Evolutionary conservation across 2,797 vertebrate genomes (phyloP).

Genomic region (Chlorospingus flavigularis): DNA sequence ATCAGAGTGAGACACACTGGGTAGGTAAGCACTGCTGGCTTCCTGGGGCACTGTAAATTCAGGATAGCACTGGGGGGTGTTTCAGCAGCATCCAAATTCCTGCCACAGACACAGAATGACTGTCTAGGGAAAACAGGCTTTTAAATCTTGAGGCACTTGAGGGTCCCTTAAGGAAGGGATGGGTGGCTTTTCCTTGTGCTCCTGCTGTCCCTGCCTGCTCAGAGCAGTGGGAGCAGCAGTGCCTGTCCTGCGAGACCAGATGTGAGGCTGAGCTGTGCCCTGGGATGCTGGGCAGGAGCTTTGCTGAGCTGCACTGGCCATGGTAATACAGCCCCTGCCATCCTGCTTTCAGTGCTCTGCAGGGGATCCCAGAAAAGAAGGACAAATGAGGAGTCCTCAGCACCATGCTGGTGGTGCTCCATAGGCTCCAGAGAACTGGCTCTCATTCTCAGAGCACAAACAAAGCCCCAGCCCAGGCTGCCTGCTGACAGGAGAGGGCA

Average conservation of each 20-base stretch:
- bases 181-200: neutral
- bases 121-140: neutral
- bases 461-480: neutral
- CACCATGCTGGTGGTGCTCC: rapidly evolving
- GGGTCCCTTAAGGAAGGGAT: rapidly evolving
- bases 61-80: neutral
- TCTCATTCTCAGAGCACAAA: neutral
- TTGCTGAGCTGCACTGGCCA: neutral
- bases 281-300: neutral
- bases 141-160: neutral
- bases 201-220: neutral
- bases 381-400: neutral
- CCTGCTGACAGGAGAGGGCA: neutral
- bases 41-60: neutral
- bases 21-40: neutral
- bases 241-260: neutral
- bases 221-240: neutral
- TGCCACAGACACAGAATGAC: neutral
- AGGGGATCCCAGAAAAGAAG: neutral
- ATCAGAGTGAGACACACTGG: neutral
- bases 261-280: rapidly evolving
- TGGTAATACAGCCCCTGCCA: rapidly evolving
- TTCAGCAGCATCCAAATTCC: neutral
- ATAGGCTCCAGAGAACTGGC: neutral
- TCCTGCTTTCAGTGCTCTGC: neutral